Percentiles rank a stretch among this genome's conserved stretches.
Conservation (phyloP, 2,888 invertebrate species). For the Oligia fasciuncula region DNA sequence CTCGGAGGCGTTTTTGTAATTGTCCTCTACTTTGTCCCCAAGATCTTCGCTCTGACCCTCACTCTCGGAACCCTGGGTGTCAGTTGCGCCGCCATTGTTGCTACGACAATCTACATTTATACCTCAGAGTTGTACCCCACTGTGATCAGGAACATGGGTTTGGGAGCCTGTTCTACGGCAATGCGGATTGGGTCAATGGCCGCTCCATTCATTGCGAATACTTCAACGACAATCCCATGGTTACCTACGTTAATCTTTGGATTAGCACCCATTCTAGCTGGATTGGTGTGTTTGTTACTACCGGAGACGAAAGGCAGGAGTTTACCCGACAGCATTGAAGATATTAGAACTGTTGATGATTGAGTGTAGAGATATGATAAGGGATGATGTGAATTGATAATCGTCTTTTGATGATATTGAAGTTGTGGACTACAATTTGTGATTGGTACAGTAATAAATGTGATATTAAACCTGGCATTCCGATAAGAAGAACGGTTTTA, state of each 20-base stretch:
- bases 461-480: conserved; percentile 34
- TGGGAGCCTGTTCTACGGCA: conserved; percentile 95
- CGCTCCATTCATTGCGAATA: conserved; percentile 94
- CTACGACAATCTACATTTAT: conserved; percentile 95
- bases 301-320: conserved; percentile 94
- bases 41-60: conserved; percentile 88
- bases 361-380: conserved; percentile 7
- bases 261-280: conserved; percentile 91
- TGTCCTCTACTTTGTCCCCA: conserved; percentile 89
- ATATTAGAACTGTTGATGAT: conserved; percentile 80
- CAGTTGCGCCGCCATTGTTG: conserved; percentile 94
- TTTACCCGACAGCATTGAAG: conserved; percentile 94
- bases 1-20: conserved; percentile 91
- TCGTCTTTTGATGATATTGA: background rate
- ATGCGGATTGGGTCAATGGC: conserved; percentile 96
- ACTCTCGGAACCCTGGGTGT: conserved; percentile 93
- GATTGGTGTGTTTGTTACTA: conserved; percentile 91
- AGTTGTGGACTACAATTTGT: conserved; percentile 12
- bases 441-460: conserved; percentile 23
- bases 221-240: conserved; percentile 89
- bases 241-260: conserved; percentile 94
- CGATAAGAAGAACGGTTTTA: background rate
- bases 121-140: conserved; percentile 97
- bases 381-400: background rate
- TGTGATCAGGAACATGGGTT: conserved; percentile 95